These are phyloP conservation scores for Enteromius afrohamiltoni DNA, from an alignment of 2,797 vertebrate species.

Conservation along the genomic window DNA sequence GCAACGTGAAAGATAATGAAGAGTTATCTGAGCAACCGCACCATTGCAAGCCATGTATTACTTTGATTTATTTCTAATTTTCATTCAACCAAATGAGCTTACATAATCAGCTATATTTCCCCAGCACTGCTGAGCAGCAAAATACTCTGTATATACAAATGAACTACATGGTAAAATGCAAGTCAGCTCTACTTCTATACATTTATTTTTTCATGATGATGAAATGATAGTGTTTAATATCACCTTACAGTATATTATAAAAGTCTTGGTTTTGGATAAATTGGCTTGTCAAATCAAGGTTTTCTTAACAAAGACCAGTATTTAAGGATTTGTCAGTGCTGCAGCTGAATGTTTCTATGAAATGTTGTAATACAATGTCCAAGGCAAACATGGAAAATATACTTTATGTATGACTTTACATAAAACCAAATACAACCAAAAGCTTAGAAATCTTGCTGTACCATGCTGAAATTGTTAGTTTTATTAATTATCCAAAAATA, in stretches of 20 bases:
- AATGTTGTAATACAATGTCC: not conserved
- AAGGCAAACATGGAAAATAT: not conserved
- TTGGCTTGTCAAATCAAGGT: not conserved
- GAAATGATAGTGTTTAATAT: not conserved
- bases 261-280: not conserved
- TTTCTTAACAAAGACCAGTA: not conserved
- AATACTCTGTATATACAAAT: conserved; percentile 8
- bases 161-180: not conserved
- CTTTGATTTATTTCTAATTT: conserved; percentile 10
- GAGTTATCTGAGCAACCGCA: not conserved
- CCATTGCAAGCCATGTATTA: not conserved
- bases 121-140: not conserved
- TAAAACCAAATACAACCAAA: not conserved
- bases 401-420: not conserved
- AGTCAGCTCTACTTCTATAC: not conserved
- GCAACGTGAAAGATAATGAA: not conserved
- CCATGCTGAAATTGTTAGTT: not conserved
- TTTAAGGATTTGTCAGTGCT: not conserved
- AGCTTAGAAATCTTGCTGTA: not conserved
- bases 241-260: not conserved
- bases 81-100: not conserved
- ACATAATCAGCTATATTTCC: not conserved
- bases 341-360: not conserved
- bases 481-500: not conserved
- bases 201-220: not conserved